Percentiles rank a stretch among this genome's conserved stretches.
Conservation (phyloP, 2,888 invertebrate species). For the Hypena proboscidalis region DNA sequence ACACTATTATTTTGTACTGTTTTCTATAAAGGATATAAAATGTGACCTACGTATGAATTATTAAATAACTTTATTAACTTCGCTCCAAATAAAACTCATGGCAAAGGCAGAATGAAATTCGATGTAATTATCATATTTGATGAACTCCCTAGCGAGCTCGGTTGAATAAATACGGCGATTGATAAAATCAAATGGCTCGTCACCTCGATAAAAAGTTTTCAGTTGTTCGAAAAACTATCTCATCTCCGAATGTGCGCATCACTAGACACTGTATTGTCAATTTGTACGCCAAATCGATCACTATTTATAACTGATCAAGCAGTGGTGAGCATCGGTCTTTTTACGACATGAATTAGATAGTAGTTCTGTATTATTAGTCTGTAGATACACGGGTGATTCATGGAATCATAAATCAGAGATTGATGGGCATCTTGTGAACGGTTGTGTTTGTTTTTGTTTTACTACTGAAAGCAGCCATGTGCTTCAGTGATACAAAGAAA, state of each 20-base stretch:
- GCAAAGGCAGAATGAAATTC: slow-evolving; percentile 1
- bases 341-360: slow-evolving; percentile 35
- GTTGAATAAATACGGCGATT: slow-evolving; percentile 17
- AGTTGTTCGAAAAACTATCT: slow-evolving; percentile 24
- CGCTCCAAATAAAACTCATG: slow-evolving; percentile 2
- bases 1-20: no score
- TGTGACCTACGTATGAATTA: slow-evolving; percentile 12
- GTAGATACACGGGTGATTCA: slow-evolving; percentile 32
- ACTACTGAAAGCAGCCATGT: slow-evolving; percentile 25
- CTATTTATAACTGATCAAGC: slow-evolving; percentile 70
- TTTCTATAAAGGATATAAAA: no score
- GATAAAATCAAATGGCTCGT: slow-evolving; percentile 21
- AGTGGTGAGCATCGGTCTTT: slow-evolving; percentile 29
- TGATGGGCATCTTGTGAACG: slow-evolving; percentile 23
- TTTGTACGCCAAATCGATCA: slow-evolving; percentile 75
- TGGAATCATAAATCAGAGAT: slow-evolving; percentile 37
- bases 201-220: slow-evolving; percentile 24
- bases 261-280: slow-evolving; percentile 59
- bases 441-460: slow-evolving; percentile 17
- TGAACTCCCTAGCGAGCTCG: slow-evolving; percentile 7
- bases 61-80: slow-evolving; percentile 5
- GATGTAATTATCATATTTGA: slow-evolving; percentile 8
- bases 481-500: slow-evolving; percentile 8
- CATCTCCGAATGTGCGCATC: slow-evolving; percentile 33
- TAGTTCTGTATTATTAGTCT: slow-evolving; percentile 29